Conservation (phyloP, 2,113 vertebrate species). For the Hippolais icterina region DNA sequence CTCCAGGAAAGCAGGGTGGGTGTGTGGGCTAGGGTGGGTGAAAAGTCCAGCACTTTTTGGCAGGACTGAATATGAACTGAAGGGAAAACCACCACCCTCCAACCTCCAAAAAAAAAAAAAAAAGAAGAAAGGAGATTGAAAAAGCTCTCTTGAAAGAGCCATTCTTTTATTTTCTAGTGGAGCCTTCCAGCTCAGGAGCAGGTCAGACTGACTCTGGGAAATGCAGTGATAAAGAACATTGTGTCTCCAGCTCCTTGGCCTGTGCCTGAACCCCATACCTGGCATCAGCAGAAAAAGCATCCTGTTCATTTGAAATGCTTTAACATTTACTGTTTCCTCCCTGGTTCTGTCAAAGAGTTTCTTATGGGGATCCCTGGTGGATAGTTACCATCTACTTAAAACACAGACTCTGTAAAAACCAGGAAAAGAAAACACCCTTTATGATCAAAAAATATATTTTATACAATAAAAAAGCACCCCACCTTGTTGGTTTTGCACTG, state of each 20-base stretch:
- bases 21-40: not conserved
- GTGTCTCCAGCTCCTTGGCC: constrained; percentile 7
- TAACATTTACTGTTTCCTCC: constrained; percentile 29
- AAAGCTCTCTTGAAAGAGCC: not conserved
- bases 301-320: constrained; percentile 37
- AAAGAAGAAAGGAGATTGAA: not conserved
- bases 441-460: constrained; percentile 26
- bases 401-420: constrained; percentile 34
- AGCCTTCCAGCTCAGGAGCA: not conserved
- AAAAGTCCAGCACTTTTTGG: not conserved
- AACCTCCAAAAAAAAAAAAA: not conserved
- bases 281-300: constrained; percentile 53
- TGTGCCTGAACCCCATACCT: constrained; percentile 30
- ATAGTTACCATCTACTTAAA: constrained; percentile 37
- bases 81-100: too few relatives aligned
- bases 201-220: not conserved
- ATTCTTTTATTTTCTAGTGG: not conserved
- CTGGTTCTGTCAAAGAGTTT: constrained; percentile 43
- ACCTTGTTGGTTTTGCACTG: constrained; percentile 38
- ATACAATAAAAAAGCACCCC: not conserved
- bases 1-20: not conserved
- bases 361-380: constrained; percentile 27
- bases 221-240: constrained; percentile 1
- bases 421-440: constrained; percentile 56
- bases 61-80: not conserved